phyloP scores from a whole-genome alignment of 2,113 vertebrate species.

The Melospiza georgiana region DNA sequence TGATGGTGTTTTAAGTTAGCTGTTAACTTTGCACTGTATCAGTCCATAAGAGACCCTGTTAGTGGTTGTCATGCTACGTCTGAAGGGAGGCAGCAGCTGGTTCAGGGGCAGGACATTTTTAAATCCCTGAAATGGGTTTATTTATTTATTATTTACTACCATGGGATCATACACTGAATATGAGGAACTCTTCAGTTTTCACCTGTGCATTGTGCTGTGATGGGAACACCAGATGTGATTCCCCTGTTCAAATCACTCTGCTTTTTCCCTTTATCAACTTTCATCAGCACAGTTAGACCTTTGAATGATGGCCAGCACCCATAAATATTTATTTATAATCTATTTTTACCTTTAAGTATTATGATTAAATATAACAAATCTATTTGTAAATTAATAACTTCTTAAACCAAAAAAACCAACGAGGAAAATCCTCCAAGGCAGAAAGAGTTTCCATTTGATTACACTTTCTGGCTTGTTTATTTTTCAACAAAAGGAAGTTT shows the following conservation, averaged over 20 bases:
- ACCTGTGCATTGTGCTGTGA: rapidly evolving
- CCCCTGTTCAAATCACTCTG: background rate
- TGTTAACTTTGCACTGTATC: background rate
- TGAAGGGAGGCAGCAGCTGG: background rate
- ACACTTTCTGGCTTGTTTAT: background rate
- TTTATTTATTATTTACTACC: background rate
- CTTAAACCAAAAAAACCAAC: background rate
- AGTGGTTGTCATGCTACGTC: background rate
- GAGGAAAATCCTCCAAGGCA: background rate
- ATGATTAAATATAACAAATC: background rate
- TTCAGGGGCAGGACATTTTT: background rate
- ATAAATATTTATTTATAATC: background rate
- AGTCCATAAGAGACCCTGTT: background rate
- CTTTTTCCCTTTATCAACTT: background rate
- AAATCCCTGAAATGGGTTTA: background rate
- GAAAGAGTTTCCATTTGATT: background rate
- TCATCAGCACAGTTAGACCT: background rate
- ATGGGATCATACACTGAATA: background rate
- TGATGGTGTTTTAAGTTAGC: background rate
- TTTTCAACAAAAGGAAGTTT: background rate
- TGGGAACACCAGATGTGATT: rapidly evolving
- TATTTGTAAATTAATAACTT: background rate
- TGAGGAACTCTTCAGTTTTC: background rate
- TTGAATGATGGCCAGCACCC: background rate
- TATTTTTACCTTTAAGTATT: background rate